Percentiles rank a stretch among this genome's conserved stretches.
Evolutionary conservation across 2,797 vertebrate genomes (phyloP).

Genomic region (Acrocephalus scirpaceus): DNA sequence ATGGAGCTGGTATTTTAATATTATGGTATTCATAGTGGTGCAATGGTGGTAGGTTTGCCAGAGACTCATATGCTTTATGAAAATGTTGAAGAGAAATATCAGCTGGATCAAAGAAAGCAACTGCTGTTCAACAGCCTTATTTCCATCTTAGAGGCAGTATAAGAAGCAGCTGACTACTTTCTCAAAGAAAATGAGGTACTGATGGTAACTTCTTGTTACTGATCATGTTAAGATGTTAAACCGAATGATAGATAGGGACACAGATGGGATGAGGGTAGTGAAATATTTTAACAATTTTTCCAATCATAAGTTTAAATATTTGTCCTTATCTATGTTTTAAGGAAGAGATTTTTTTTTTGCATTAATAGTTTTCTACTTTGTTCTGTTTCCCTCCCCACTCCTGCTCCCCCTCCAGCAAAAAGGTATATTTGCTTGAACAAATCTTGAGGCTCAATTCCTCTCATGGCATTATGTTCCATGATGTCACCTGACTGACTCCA

Average conservation of each 20-base stretch:
- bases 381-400: fast-evolving
- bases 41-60: background rate
- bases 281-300: background rate
- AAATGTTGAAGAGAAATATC: background rate
- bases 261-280: background rate
- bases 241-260: background rate
- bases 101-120: background rate
- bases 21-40: background rate
- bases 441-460: background rate
- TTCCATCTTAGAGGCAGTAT: background rate
- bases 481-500: constrained; percentile 20
- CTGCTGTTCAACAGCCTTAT: background rate
- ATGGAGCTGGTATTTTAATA: background rate
- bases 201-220: background rate
- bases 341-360: background rate
- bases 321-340: background rate
- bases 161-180: background rate
- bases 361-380: background rate
- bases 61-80: background rate
- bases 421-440: background rate
- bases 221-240: background rate
- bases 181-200: background rate
- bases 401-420: fast-evolving
- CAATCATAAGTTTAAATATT: background rate
- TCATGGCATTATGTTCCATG: background rate